Evolutionary conservation across 2,888 invertebrate genomes (phyloP), one percentile per base, ranked within the genome.

Genomic region (Dione vanillae): DNA sequence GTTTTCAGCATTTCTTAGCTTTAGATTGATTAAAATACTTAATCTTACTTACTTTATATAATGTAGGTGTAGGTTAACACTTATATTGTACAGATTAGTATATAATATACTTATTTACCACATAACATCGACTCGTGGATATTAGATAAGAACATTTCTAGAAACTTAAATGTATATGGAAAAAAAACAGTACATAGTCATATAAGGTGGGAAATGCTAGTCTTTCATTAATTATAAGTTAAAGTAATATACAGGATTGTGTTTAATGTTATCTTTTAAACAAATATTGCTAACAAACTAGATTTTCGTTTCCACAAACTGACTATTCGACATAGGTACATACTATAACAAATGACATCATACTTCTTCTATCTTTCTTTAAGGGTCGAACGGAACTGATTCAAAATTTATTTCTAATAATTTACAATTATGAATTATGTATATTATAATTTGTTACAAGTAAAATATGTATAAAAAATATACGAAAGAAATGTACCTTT

Each of bases 251-350:
- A 27, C 27, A 27, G 5, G 27, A 27, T 27, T 27, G 27, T 10
- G 41, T n/a, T n/a, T n/a, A 16, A 65, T 52, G 10, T 65, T 65
- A 52, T 65, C 52, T 52, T 37, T 64, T 64, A 62, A 49, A 19
- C 37, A 64, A 64, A 49, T 19, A 47, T 47, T 3, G 37, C 37
- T 47, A 62, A 47, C 35, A 35, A 16, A 35, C 16, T 37, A n/a
- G 16, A 2, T 62, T 2, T 47, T 47, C 10, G 49, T 47, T 61
- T 45, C n/a, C 27, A 45, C 27, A 43, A 45, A 59, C 43, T 27
- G 27, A n/a, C n/a, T n/a, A n/a, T n/a, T n/a, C n/a, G n/a, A n/a
- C n/a, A n/a, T n/a, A n/a, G n/a, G n/a, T n/a, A 61, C 45, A 16
- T 45, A 27, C 14, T n/a, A 14, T 41, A 3, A 10, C n/a, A 61